Evolutionary conservation across 2,888 invertebrate genomes (phyloP).

Genomic region (Atethmia centrago): DNA sequence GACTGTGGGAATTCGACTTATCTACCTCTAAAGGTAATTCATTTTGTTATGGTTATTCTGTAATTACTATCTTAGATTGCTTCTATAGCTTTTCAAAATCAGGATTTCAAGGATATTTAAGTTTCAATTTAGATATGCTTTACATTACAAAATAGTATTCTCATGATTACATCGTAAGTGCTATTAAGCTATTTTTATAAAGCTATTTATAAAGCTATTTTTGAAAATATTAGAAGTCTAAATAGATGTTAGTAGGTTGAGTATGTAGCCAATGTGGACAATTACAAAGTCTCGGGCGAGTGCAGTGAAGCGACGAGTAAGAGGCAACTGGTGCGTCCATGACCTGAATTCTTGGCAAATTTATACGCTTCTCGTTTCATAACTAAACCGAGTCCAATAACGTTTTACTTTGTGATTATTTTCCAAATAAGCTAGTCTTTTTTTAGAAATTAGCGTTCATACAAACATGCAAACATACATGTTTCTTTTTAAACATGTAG

Average conservation of each 20-base stretch:
- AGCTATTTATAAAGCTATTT: slow-evolving; percentile 19
- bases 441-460: slow-evolving; percentile 25
- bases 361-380: slow-evolving; percentile 81
- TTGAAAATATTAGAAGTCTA: slow-evolving; percentile 40
- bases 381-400: slow-evolving; percentile 75
- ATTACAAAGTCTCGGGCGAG: slow-evolving; percentile 79
- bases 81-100: neutral
- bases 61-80: neutral
- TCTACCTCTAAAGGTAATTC: slow-evolving; percentile 78
- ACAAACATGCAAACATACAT: slow-evolving; percentile 11
- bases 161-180: slow-evolving; percentile 12
- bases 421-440: slow-evolving; percentile 55
- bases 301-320: slow-evolving; percentile 87
- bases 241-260: slow-evolving; percentile 65
- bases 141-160: neutral
- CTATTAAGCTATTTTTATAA: slow-evolving; percentile 9
- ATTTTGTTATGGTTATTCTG: slow-evolving; percentile 19
- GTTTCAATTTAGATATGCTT: neutral
- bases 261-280: slow-evolving; percentile 73
- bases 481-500: slow-evolving; percentile 31
- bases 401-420: slow-evolving; percentile 72
- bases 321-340: slow-evolving; percentile 84
- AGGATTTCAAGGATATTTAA: neutral
- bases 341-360: slow-evolving; percentile 86
- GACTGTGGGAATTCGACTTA: slow-evolving; percentile 94